Evolutionary conservation across 1,140 invertebrate genomes (phyloP), one percentile per base, ranked within the genome.

Genomic region (Drosophila arawakana): DNA sequence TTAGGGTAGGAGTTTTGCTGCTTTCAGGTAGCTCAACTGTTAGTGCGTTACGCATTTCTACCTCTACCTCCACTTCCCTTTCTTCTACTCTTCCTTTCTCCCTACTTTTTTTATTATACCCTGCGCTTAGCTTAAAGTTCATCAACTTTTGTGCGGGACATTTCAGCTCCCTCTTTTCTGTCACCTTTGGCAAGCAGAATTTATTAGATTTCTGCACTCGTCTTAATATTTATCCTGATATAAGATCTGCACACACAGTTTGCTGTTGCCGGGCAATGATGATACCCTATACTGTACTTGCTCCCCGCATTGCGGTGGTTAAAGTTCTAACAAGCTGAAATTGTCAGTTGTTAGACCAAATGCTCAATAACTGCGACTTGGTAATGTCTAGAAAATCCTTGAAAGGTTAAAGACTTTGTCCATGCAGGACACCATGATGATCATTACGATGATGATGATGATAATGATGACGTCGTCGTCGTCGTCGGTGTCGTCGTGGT

Each of bases 331-430:
- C 37, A 70, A 59, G 74, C 60, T 41, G 59, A 62, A 55, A 18
- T 30, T 54, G 66, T 34, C 66, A 57, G 65, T 50, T 71, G 50
- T 59, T 71, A 55, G 68, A 58, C 30, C 61, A 66, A 67, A 67
- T 67, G 69, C 73, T 72, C 69, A 66, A 76, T 76, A 73, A 76
- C 44, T 65, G 50, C 44, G 75, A 60, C 65, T 70, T 65, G 44
- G 34, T 60, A 79, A 66, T 88, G 83, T 71, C 76, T 77, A 71
- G 71, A 83, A 90, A 82, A 90, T 90, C 86, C 86, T 90, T 90
- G 86, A 90, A 90, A 90, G 86, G 86, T 90, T 90, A 90, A 90
- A 90, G 86, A 90, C 86, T 88, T 77, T 88, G 69, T 68, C 76
- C 78, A 81, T 69, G 78, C 85, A 90, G 81, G 85, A 85, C 81